Conservation (phyloP, 2,113 vertebrate genomes). For the human region GRCh38 chrX:146971001-146971500, state of each 20-base stretch:
- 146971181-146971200: neutral
- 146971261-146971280: neutral
- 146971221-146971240: neutral
- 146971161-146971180: neutral
- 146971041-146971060: neutral
- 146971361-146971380: neutral
- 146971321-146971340: neutral
- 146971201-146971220: neutral
- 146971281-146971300: neutral
- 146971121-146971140: too few relatives aligned
- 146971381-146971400: neutral
- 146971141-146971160: neutral
- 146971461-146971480: neutral
- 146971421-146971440: neutral
- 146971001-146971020: neutral
- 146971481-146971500: neutral
- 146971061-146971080: neutral
- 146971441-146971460: neutral
- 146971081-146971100: neutral
- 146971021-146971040: neutral
- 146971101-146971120: neutral
- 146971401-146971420: neutral
- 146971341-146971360: fast-evolving
- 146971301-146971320: neutral
- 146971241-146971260: neutral